phyloP scores from a whole-genome alignment of 1,140 invertebrate genomes.

The Sarcophaga peregrina region DNA sequence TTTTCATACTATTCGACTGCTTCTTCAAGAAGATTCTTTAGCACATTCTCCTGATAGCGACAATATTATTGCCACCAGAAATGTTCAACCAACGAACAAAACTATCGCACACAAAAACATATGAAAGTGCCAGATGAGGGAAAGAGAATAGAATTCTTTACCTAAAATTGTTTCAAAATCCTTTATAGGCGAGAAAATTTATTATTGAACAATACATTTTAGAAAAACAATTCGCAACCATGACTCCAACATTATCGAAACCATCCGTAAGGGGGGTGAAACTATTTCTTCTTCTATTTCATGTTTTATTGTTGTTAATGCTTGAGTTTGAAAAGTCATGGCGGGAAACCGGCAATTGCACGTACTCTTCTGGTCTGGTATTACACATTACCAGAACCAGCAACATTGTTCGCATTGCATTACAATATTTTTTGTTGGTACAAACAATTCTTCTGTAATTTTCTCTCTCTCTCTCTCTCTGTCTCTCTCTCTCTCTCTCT shows the following conservation, averaged over 20 bases:
- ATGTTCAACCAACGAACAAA: too few relatives aligned
- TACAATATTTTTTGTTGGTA: not conserved
- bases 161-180: conserved; percentile 52
- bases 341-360: not conserved
- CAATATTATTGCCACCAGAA: too few relatives aligned
- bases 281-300: not conserved
- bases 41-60: too few relatives aligned
- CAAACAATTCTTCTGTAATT: conserved; percentile 7
- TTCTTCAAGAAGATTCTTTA: too few relatives aligned
- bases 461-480: not conserved
- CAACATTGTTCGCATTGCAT: conserved; percentile 28
- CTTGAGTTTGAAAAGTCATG: not conserved
- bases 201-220: conserved; percentile 63
- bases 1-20: too few relatives aligned
- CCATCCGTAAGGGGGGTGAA: not conserved
- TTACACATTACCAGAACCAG: conserved; percentile 43
- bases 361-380: conserved; percentile 20
- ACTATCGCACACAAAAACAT: too few relatives aligned
- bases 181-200: conserved; percentile 48
- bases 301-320: not conserved
- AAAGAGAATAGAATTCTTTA: not conserved
- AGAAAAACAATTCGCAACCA: not conserved
- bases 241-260: not conserved
- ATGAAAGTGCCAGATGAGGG: too few relatives aligned
- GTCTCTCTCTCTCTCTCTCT: too few relatives aligned